These are phyloP conservation scores for Tenthredo livida DNA, from an alignment of 2,888 invertebrate species.

Conservation along the genomic window DNA sequence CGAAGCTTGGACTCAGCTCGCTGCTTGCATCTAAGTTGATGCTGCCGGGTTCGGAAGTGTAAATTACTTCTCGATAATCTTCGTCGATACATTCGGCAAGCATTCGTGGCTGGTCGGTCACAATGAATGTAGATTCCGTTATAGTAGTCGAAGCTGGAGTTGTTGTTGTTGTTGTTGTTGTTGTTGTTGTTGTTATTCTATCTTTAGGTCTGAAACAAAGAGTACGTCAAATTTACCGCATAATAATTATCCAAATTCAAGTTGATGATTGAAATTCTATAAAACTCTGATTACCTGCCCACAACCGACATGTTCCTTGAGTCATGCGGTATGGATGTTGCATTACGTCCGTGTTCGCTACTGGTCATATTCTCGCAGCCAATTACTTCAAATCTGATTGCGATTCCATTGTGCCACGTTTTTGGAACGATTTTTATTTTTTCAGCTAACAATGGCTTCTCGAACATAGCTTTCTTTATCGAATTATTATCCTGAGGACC, in stretches of 20 bases:
- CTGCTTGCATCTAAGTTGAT: slow-evolving; percentile 83
- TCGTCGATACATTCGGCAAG: slow-evolving; percentile 77
- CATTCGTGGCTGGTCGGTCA: slow-evolving; percentile 75
- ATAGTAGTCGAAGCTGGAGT: slow-evolving; percentile 56
- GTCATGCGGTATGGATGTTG: background rate
- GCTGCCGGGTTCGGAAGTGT: slow-evolving; percentile 76
- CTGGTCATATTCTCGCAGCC: slow-evolving; percentile 72
- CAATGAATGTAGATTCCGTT: slow-evolving; percentile 53
- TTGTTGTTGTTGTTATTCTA: slow-evolving; percentile 60
- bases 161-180: slow-evolving; percentile 60
- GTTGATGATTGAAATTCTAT: background rate
- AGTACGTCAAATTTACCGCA: background rate
- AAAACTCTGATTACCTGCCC: background rate
- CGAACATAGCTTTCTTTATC: slow-evolving; percentile 72
- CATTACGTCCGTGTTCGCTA: slow-evolving; percentile 29
- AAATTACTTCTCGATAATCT: slow-evolving; percentile 76
- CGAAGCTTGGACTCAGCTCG: slow-evolving; percentile 77
- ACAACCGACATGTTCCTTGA: background rate
- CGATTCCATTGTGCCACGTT: slow-evolving; percentile 75
- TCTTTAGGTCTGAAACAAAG: background rate
- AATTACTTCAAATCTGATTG: slow-evolving; percentile 76
- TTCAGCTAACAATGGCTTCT: slow-evolving; percentile 75
- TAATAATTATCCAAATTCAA: background rate
- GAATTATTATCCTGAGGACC: slow-evolving; percentile 64
- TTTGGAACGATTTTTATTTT: slow-evolving; percentile 76